phyloP scores from a whole-genome alignment of 2,888 invertebrate genomes.

The Sarcophaga variegata region DNA sequence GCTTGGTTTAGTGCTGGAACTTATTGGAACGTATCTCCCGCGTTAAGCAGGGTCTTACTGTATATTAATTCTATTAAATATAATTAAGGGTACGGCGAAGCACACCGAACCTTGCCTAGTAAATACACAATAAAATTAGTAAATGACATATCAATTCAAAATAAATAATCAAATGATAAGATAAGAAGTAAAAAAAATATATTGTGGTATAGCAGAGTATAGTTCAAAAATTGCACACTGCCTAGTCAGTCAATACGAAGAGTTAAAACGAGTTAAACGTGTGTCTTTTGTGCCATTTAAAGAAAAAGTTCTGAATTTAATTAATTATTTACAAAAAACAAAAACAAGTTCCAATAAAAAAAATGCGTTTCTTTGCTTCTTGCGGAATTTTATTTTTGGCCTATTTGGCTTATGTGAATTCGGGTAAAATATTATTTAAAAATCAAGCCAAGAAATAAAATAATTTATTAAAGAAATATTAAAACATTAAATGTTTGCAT shows the following conservation, averaged over 20 bases:
- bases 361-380: slow-evolving; percentile 75
- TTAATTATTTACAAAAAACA: neutral
- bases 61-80: neutral
- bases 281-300: neutral
- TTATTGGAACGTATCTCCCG: too few species aligned
- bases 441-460: neutral
- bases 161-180: neutral
- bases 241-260: neutral
- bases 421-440: slow-evolving; percentile 71
- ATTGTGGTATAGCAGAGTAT: neutral
- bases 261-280: neutral
- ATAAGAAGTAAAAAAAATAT: neutral
- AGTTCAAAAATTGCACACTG: neutral
- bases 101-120: neutral
- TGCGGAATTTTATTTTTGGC: slow-evolving; percentile 73
- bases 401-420: slow-evolving; percentile 76
- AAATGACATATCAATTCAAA: neutral
- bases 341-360: neutral
- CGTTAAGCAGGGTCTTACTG: too few species aligned
- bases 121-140: neutral
- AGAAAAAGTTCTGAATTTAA: neutral
- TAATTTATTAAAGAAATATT: neutral
- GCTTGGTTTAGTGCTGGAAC: too few species aligned
- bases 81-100: neutral
- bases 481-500: neutral